Conservation (phyloP, 64 coral and sea anemone species). For the Stichodactyla helianthus region DNA sequence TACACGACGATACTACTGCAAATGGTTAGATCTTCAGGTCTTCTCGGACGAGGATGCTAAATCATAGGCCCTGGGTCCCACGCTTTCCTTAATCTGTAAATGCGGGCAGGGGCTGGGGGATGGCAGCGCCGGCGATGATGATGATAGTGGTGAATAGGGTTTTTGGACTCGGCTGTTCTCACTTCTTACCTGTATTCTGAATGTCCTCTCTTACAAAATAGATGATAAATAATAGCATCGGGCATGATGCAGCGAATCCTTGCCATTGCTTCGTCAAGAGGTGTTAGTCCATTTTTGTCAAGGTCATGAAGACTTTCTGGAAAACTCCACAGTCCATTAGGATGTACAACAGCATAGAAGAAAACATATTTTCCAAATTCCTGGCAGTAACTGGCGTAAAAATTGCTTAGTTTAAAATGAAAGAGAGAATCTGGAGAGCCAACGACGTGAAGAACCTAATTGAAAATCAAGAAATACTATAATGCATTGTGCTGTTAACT, state of each 20-base stretch:
- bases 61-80: too few relatives aligned
- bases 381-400: not conserved
- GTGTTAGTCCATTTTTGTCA: not conserved
- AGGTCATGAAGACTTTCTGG: not conserved
- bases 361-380: not conserved
- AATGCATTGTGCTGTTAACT: too few relatives aligned
- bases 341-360: not conserved
- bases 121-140: too few relatives aligned
- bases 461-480: not conserved
- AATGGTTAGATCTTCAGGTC: not conserved
- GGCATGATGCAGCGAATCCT: not conserved
- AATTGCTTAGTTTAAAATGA: not conserved
- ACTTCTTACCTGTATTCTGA: not conserved
- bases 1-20: too few relatives aligned
- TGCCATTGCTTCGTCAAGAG: not conserved
- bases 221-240: not conserved
- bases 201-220: not conserved
- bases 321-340: not conserved
- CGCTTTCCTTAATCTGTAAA: too few relatives aligned
- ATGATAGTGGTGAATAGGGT: too few relatives aligned
- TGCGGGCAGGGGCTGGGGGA: too few relatives aligned
- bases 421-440: not conserved
- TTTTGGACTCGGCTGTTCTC: too few relatives aligned
- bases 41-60: too few relatives aligned
- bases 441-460: conserved; percentile 8